phyloP scores from a whole-genome alignment of 1,140 invertebrate genomes.

The Drosophila littoralis region DNA sequence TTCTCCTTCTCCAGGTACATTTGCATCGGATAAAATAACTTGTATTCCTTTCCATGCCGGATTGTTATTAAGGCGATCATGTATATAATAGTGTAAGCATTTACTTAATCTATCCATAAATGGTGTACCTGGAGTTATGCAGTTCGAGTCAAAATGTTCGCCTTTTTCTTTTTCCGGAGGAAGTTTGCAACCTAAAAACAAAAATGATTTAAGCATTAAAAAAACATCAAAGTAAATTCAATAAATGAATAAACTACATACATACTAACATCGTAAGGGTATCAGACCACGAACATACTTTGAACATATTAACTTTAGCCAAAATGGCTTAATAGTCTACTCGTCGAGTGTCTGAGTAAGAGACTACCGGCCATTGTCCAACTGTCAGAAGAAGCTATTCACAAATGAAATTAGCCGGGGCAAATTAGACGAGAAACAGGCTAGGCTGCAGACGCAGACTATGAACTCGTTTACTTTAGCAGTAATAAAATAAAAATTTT shows the following conservation, averaged over 20 bases:
- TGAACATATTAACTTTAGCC: too few species aligned
- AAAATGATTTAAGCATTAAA: neutral
- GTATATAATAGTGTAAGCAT: slow-evolving; percentile 98
- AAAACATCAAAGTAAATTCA: neutral
- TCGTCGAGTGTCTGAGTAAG: too few species aligned
- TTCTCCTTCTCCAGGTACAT: slow-evolving; percentile 99
- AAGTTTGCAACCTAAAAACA: slow-evolving; percentile 86
- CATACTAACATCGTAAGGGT: neutral
- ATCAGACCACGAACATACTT: too few species aligned
- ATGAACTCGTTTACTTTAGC: too few species aligned
- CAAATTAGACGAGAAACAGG: too few species aligned
- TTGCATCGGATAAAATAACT: slow-evolving; percentile 98
- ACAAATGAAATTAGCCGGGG: too few species aligned
- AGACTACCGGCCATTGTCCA: too few species aligned
- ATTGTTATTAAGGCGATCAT: slow-evolving; percentile 96
- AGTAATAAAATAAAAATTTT: too few species aligned
- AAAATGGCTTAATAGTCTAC: too few species aligned
- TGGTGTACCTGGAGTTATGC: slow-evolving; percentile 99
- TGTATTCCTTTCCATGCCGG: slow-evolving; percentile 98
- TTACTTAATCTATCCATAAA: slow-evolving; percentile 98
- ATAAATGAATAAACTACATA: neutral
- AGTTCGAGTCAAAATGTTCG: slow-evolving; percentile 99
- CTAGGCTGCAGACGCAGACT: too few species aligned
- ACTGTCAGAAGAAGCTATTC: too few species aligned
- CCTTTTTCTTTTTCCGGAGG: slow-evolving; percentile 96